Conservation (phyloP, 2,113 vertebrate genomes). For the Corydoras sp. region DNA sequence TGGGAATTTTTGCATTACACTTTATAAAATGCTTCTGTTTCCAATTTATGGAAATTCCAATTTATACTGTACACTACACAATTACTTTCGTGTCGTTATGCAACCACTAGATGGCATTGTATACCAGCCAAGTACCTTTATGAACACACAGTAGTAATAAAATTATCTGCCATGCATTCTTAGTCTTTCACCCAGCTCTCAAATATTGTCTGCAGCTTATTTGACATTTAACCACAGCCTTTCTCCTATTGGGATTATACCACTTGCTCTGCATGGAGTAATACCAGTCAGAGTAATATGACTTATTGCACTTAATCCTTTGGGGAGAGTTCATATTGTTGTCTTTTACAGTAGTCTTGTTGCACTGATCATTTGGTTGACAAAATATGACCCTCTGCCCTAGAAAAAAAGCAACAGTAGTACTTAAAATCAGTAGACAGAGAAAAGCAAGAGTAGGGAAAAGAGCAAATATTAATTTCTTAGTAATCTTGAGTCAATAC, state of each 20-base stretch:
- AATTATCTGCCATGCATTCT: background rate
- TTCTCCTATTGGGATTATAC: constrained; percentile 29
- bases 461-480: no score
- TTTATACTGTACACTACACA: no score
- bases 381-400: no score
- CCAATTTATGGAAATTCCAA: no score
- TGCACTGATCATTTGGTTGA: no score
- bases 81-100: background rate
- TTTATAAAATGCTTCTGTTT: no score
- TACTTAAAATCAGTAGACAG: no score
- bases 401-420: no score
- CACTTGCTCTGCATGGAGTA: constrained; percentile 3
- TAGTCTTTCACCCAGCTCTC: background rate
- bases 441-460: no score
- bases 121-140: background rate
- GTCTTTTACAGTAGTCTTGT: constrained; percentile 36
- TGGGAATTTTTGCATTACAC: no score
- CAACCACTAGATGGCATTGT: constrained; percentile 51
- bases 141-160: background rate
- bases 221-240: constrained; percentile 37
- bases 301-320: constrained; percentile 3
- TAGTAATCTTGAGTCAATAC: no score
- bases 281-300: constrained; percentile 7
- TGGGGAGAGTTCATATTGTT: constrained; percentile 38
- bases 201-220: constrained; percentile 2